phyloP scores from a whole-genome alignment of 1,140 invertebrate species.

The Cotesia vestalis region DNA sequence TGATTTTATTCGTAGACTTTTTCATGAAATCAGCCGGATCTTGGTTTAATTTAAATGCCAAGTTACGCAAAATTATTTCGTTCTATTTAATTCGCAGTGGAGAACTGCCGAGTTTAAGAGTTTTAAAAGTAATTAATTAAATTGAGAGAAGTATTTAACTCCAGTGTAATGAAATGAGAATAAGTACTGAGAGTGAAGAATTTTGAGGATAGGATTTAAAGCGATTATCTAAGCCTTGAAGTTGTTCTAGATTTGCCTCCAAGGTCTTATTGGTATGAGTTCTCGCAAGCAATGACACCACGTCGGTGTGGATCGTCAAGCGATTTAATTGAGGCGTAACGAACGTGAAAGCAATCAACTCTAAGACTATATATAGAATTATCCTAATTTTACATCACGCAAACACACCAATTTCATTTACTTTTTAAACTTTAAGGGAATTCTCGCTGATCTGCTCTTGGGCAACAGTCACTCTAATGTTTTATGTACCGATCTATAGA shows the following conservation, averaged over 20 bases:
- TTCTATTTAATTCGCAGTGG: too few species aligned
- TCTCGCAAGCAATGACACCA: conserved; percentile 24
- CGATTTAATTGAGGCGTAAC: conserved; percentile 18
- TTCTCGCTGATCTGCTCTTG: neutral
- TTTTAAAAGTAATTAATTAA: too few species aligned
- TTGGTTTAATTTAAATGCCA: neutral
- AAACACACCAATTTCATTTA: conserved; percentile 18
- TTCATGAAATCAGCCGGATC: neutral
- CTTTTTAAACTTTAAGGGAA: neutral
- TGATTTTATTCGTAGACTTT: too few species aligned
- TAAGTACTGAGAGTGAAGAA: neutral
- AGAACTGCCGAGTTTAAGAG: too few species aligned
- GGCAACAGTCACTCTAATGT: too few species aligned
- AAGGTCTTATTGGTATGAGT: conserved; percentile 8
- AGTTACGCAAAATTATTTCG: too few species aligned
- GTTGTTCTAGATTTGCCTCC: neutral
- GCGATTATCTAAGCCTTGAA: conserved; percentile 9
- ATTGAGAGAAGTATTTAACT: too few species aligned
- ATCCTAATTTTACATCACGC: conserved; percentile 39
- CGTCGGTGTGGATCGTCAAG: neutral
- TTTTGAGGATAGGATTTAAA: neutral
- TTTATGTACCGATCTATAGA: too few species aligned
- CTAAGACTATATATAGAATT: conserved; percentile 39
- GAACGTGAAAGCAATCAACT: conserved; percentile 35
- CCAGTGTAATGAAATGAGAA: neutral